phyloP scores from a whole-genome alignment of 1,140 invertebrate species.

The Adoxophyes honmai region DNA sequence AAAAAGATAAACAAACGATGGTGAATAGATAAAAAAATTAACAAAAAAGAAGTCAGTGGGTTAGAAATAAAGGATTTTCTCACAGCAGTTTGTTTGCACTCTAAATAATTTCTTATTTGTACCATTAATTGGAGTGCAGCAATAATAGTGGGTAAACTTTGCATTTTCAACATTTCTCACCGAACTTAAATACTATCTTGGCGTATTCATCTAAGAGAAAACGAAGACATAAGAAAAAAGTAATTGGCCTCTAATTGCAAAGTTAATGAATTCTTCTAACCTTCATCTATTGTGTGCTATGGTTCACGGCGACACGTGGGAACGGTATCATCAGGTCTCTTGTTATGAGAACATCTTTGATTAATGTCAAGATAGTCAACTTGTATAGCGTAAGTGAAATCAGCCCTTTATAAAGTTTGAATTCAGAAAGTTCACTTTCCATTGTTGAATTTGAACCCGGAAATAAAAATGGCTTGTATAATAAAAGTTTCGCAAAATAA shows the following conservation, averaged over 20 bases:
- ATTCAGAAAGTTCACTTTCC: not conserved
- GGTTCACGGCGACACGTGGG: constrained; percentile 19
- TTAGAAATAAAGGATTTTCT: no score
- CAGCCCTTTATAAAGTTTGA: not conserved
- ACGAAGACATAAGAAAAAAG: constrained; percentile 17
- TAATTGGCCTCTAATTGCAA: constrained; percentile 17
- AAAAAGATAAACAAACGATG: no score
- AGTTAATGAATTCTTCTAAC: constrained; percentile 12
- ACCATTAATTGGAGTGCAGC: no score
- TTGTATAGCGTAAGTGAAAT: not conserved
- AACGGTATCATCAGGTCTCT: constrained; percentile 17
- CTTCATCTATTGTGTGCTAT: constrained; percentile 16
- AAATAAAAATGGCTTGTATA: no score
- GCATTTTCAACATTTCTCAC: no score
- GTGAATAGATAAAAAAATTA: no score
- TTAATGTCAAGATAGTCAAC: not conserved
- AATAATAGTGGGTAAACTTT: no score
- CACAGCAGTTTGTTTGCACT: no score
- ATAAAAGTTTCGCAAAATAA: no score
- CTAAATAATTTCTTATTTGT: no score
- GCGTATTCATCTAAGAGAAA: not conserved
- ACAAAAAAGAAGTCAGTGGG: no score
- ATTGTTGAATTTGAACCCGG: not conserved
- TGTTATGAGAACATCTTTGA: constrained; percentile 5
- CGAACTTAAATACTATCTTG: not conserved